Evolutionary conservation across 2,888 invertebrate species (phyloP), one percentile per base, ranked within the genome.

Genomic region (Phalera bucephala): DNA sequence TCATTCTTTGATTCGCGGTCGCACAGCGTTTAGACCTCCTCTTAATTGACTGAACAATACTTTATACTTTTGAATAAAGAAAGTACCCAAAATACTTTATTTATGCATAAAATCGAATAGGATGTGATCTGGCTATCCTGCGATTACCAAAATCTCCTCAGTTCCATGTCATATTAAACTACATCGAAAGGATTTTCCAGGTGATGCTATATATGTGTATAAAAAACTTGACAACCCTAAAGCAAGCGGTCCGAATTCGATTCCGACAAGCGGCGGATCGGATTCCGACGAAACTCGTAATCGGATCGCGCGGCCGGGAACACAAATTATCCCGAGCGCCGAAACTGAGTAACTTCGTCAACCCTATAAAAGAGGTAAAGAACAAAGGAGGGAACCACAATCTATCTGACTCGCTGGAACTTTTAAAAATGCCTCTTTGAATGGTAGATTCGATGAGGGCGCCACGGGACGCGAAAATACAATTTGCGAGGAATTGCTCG

Each of bases 361-460:
- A 81, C 80, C 81, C 80, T 74, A 79, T 82, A 82, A 81, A 81
- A 77, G 79, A 79, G 80, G 76, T 72, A 76, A 67, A 73, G 86
- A 88, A 88, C 88, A 88, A 87, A 87, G 87, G 79, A 86, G 86
- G 79, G 71, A 64, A 81, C 88, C 88, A 84, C 88, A 88, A 86
- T 61, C 71, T 83, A 84, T 84, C 83, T 84, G 81, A 71, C 72
- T 79, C 74, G 74, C 75, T 80, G 73, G 76, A 84, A 85, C 69
- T 85, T 86, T 86, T 83, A 84, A 87, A 87, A 87, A 86, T 84
- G 84, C 80, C 80, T 86, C 86, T 89, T 86, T 86, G 87, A 87
- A 69, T 14, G 72, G 71, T 41, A 77, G 86, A 89, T 77, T 86
- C 86, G 75, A 89, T 89, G 83, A 84, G 72, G 67, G 57, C 68